Conservation (phyloP, 1,140 invertebrate genomes). For the Ceratosolen solmsi region DNA sequence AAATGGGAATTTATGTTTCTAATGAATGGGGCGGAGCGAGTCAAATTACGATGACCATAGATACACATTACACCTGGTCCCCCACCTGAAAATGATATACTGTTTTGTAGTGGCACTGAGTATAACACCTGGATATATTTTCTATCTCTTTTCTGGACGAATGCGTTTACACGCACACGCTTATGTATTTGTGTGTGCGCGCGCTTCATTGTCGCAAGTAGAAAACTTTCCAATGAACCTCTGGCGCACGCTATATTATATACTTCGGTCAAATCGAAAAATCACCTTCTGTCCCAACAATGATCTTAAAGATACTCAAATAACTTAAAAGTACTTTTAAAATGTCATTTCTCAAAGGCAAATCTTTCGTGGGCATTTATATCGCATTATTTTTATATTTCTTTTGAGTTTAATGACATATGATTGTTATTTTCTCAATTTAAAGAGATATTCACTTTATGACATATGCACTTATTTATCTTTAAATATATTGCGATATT, state of each 20-base stretch:
- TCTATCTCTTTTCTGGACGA: conserved; percentile 43
- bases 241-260: neutral
- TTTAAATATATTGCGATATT: neutral
- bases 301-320: conserved; percentile 50
- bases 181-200: too few species aligned
- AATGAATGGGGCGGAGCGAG: conserved; percentile 53
- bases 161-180: neutral
- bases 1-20: conserved; percentile 49
- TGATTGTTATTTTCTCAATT: neutral
- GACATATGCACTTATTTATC: neutral
- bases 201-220: conserved; percentile 58
- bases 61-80: conserved; percentile 60
- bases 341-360: conserved; percentile 53
- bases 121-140: conserved; percentile 64
- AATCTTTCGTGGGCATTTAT: neutral
- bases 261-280: conserved; percentile 49
- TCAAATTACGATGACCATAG: conserved; percentile 61
- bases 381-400: conserved; percentile 30
- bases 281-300: conserved; percentile 31
- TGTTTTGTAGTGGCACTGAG: conserved; percentile 65
- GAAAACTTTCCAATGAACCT: neutral
- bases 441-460: neutral
- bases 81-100: conserved; percentile 65
- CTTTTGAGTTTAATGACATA: too few species aligned
- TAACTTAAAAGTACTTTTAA: conserved; percentile 63